Base-by-base conservation (phyloP, 2,888 invertebrate species). In the Stenodera caucasica region DNA sequence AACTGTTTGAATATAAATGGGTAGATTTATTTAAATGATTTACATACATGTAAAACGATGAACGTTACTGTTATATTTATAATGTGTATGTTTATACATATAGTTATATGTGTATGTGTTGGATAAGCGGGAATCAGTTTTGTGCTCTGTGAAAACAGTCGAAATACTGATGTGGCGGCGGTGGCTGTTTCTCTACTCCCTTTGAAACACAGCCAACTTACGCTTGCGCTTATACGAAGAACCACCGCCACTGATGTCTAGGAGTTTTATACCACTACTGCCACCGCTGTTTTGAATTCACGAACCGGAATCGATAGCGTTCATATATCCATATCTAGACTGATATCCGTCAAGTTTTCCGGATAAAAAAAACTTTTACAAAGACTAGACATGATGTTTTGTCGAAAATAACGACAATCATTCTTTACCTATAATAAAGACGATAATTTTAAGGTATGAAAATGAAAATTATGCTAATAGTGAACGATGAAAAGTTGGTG, bases 231-330 rank as follows among this genome's bases (percentile, higher is more conserved):
- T 33, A 55, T 18, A 53, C 35, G 12, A 21, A 26, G 4, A 26
- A 5, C 7, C 26, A 45, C 45, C 45, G 45, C 60, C 50, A 30
- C 29, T 14, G 32, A 32, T 30, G 18, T n/a, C 53, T 9, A 53
- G 6, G 14, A 35, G 12, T 52, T 21, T 9, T 12, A 45, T 45
- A 5, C 21, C 21, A 23, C 21, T 32, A 21, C 32, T 70, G 70
- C 68, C 66, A 55, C 63, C 61, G 62, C 64, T 61, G 67, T 63
- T 26, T 60, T 65, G 61, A 64, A 68, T 65, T 65, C 70, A 59
- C 67, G 67, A 66, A 70, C 70, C 67, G 70, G 71, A 72, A 72
- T 72, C 72, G 72, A 72, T 72, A 72, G 63, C 67, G 67, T 66
- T 68, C 64, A 65, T 69, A 68, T 65, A 45, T 3, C 40, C 21